A percentile compares a stretch with the other conserved stretches of the same genome.
These are phyloP conservation scores for Aspidiotus destructor DNA, from an alignment of 2,888 invertebrate genomes.

Conservation along the genomic window DNA sequence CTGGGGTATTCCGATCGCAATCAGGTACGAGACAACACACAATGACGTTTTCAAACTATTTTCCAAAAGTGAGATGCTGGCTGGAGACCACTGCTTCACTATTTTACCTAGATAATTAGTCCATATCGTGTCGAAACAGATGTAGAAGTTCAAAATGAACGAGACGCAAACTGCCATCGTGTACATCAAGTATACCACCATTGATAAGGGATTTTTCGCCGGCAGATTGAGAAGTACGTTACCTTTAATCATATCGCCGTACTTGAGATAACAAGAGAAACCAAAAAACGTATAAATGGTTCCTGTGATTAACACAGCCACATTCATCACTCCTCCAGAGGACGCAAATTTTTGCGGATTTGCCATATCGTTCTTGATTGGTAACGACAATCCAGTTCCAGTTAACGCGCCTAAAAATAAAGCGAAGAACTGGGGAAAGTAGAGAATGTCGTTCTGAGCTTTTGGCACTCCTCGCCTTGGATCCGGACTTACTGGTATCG, in stretches of 20 bases:
- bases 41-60: background rate
- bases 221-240: constrained; percentile 82
- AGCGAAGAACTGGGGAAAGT: constrained; percentile 86
- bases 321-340: constrained; percentile 72
- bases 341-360: constrained; percentile 70
- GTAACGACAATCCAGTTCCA: constrained; percentile 82
- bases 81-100: background rate
- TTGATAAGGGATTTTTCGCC: background rate
- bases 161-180: constrained; percentile 12
- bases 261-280: constrained; percentile 80
- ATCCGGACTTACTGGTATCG: background rate
- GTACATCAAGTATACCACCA: constrained; percentile 7
- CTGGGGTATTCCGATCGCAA: constrained; percentile 7
- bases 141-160: constrained; percentile 9
- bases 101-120: background rate
- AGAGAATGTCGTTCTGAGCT: constrained; percentile 36
- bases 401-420: constrained; percentile 92
- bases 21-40: background rate
- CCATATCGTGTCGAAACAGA: constrained; percentile 19
- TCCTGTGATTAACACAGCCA: constrained; percentile 69
- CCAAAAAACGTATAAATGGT: constrained; percentile 79
- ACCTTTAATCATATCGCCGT: constrained; percentile 59
- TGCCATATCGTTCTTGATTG: constrained; percentile 90
- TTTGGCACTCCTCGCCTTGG: background rate
- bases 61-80: background rate